Evolutionary conservation across 2,888 invertebrate genomes (phyloP), one percentile per base, ranked within the genome.

Genomic region (Metalampra italica): DNA sequence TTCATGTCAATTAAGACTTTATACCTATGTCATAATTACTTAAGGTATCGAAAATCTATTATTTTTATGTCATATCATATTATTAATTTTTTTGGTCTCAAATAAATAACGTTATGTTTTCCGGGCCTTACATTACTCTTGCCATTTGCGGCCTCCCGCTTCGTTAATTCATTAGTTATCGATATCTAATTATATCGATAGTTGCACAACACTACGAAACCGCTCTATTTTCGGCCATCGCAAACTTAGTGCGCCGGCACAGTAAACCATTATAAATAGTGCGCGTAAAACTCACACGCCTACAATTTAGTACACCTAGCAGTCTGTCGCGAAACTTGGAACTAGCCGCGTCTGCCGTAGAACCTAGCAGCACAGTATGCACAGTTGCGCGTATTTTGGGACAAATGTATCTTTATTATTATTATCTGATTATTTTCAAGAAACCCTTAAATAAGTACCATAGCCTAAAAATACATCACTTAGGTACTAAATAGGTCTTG

Each of bases 191-290:
- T 39, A 5, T 44, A 51, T 55, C 56, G 45, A 39, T 14, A 14
- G 1, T 39, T 1, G n/a, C 36, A n/a, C 62, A 59, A 30, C 70
- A 54, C 59, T 62, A 60, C 45, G 40, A 29, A 29, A 30, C 39
- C 37, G 48, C 54, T 64, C 64, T 71, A 68, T 75, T 71, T 75
- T 66, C 49, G 66, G 65, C 60, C 67, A 67, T 58, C 61, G 47
- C 64, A 57, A 60, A 54, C n/a, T 52, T 53, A 54, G 58, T 69
- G 73, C 75, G 76, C 69, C 72, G 66, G 75, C 78, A 75, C 79
- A 71, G 69, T 68, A 68, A 68, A 64, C 46, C 54, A 51, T 57
- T 82, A 83, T 72, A 76, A 79, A 83, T 84, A 84, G 78, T 66
- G 53, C 57, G 64, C 66, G 75, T 66, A 36, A 34, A 38, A 22